phyloP scores from a whole-genome alignment of 2,797 vertebrate genomes.

The Melanotaenia maccullochi region DNA sequence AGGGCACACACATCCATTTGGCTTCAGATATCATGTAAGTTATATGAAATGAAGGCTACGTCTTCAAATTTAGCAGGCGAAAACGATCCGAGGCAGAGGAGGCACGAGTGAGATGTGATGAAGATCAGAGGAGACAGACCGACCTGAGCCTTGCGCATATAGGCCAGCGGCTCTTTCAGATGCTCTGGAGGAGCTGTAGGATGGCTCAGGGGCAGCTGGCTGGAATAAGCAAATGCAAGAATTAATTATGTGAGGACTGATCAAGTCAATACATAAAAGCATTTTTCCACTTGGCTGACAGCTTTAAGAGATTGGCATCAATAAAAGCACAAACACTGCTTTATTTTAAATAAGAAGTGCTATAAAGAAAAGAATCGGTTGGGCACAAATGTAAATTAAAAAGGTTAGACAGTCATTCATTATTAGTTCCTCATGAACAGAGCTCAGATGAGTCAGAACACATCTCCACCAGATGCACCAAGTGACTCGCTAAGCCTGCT shows the following conservation, averaged over 20 bases:
- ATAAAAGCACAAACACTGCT: neutral
- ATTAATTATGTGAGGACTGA: neutral
- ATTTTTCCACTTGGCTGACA: constrained; percentile 6
- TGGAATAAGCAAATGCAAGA: constrained; percentile 67
- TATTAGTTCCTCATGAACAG: neutral
- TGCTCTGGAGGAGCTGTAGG: constrained; percentile 90
- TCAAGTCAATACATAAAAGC: constrained; percentile 5
- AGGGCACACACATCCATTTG: constrained; percentile 26
- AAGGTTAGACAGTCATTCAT: constrained; percentile 6
- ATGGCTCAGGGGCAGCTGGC: constrained; percentile 87
- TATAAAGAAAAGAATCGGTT: constrained; percentile 1
- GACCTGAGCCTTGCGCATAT: constrained; percentile 98
- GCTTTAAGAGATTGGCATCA: constrained; percentile 6
- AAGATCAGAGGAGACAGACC: constrained; percentile 66
- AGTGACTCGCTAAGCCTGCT: constrained; percentile 25
- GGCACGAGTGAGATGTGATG: constrained; percentile 33
- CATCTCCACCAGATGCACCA: constrained; percentile 17
- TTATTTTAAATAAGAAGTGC: neutral
- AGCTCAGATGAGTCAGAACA: constrained; percentile 37
- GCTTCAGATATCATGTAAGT: neutral
- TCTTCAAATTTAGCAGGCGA: constrained; percentile 16
- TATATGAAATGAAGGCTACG: neutral
- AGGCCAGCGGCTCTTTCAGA: constrained; percentile 94
- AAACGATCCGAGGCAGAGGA: constrained; percentile 14
- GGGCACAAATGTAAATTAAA: constrained; percentile 13